These are phyloP conservation scores for Thymelicus lineola DNA, from an alignment of 2,888 invertebrate genomes.

Conservation along the genomic window DNA sequence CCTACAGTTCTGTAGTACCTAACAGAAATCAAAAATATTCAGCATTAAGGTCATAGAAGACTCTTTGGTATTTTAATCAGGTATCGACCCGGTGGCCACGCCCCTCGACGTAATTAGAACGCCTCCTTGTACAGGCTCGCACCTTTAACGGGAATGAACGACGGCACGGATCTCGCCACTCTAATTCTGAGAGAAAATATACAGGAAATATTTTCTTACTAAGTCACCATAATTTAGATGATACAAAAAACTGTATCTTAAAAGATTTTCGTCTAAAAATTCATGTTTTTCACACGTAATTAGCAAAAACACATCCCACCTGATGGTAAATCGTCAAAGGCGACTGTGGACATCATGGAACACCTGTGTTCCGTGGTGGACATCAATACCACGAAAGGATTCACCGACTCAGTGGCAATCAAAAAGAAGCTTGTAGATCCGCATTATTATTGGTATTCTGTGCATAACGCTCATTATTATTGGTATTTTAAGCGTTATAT, in stretches of 20 bases:
- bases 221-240: slow-evolving; percentile 26
- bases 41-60: slow-evolving; percentile 51
- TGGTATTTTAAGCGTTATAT: too few species aligned
- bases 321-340: too few species aligned
- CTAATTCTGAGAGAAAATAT: slow-evolving; percentile 31
- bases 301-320: too few species aligned
- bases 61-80: slow-evolving; percentile 78
- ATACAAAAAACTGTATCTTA: slow-evolving; percentile 8
- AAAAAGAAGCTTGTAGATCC: too few species aligned
- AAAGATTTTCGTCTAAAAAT: not conserved
- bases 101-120: slow-evolving; percentile 73
- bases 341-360: too few species aligned
- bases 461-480: too few species aligned
- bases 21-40: not conserved
- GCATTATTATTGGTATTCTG: too few species aligned
- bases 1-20: too few species aligned
- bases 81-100: slow-evolving; percentile 63
- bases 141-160: slow-evolving; percentile 51
- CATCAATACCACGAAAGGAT: too few species aligned
- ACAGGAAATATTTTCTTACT: slow-evolving; percentile 29
- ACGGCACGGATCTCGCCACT: slow-evolving; percentile 31
- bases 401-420: too few species aligned
- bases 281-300: too few species aligned
- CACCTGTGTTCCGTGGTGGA: too few species aligned
- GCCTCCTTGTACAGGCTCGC: slow-evolving; percentile 51